phyloP scores from a whole-genome alignment of 2,888 invertebrate genomes.

The Eupithecia exiguata region DNA sequence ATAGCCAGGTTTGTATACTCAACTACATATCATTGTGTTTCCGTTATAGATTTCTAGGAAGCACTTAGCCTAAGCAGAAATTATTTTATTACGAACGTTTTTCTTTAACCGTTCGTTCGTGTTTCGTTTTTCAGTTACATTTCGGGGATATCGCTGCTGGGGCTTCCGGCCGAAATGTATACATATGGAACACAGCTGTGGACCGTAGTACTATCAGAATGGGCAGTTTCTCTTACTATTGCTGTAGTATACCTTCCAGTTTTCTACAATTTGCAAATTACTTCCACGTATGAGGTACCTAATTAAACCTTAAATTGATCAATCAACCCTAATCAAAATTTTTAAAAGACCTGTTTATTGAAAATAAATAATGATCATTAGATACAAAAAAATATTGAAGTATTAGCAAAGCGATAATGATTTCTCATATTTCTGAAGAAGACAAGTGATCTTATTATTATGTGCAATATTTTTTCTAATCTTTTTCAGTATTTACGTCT shows the following conservation, averaged over 20 bases:
- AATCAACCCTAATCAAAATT: neutral
- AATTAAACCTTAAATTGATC: conserved; percentile 41
- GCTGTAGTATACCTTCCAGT: conserved; percentile 87
- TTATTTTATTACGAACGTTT: neutral
- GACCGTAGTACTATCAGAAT: conserved; percentile 86
- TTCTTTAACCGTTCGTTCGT: neutral
- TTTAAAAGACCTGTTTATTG: neutral
- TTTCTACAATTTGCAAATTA: conserved; percentile 89
- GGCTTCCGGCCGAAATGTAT: conserved; percentile 90
- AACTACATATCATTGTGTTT: neutral
- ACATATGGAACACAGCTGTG: conserved; percentile 89
- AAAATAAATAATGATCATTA: neutral
- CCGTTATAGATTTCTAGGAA: neutral
- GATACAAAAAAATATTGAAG: neutral
- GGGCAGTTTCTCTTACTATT: conserved; percentile 87
- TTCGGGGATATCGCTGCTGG: conserved; percentile 89
- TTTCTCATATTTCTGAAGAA: neutral
- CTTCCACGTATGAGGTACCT: conserved; percentile 90
- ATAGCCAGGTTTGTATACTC: conserved; percentile 85
- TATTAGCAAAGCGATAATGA: neutral
- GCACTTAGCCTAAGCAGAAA: neutral
- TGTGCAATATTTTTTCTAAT: too few species aligned
- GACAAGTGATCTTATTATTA: neutral
- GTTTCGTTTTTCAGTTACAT: conserved; percentile 89
- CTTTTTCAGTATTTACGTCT: conserved; percentile 86